phyloP scores from a whole-genome alignment of 2,113 vertebrate species.

The Guaruba guarouba region DNA sequence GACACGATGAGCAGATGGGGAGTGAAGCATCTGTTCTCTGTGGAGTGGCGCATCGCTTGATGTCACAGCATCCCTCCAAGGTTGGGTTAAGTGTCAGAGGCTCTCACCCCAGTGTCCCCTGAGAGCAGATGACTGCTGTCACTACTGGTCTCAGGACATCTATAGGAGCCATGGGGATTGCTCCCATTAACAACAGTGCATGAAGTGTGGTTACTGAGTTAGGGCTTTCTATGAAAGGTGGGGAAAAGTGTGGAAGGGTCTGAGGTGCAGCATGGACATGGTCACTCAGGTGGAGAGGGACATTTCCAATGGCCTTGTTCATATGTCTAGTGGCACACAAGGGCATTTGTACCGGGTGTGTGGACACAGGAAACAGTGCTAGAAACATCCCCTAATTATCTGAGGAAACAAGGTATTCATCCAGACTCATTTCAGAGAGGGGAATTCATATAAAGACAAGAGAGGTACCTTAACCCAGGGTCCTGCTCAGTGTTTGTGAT shows the following conservation, averaged over 20 bases:
- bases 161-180: neutral
- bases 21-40: neutral
- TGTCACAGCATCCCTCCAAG: neutral
- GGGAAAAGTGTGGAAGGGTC: neutral
- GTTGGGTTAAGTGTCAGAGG: neutral
- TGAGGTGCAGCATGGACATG: neutral
- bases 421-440: neutral
- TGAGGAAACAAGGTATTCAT: neutral
- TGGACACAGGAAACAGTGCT: neutral
- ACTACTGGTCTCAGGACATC: neutral
- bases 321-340: rapidly evolving
- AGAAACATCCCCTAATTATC: neutral
- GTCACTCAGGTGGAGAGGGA: neutral
- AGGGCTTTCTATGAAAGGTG: rapidly evolving
- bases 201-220: rapidly evolving
- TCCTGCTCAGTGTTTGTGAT: neutral
- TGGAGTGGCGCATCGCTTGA: neutral
- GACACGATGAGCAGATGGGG: neutral
- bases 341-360: neutral
- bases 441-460: neutral
- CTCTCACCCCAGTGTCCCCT: neutral
- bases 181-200: neutral
- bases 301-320: neutral
- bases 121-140: neutral
- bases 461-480: rapidly evolving